Conservation (phyloP, 1,140 invertebrate genomes). For the Macrocentrus cingulum region DNA sequence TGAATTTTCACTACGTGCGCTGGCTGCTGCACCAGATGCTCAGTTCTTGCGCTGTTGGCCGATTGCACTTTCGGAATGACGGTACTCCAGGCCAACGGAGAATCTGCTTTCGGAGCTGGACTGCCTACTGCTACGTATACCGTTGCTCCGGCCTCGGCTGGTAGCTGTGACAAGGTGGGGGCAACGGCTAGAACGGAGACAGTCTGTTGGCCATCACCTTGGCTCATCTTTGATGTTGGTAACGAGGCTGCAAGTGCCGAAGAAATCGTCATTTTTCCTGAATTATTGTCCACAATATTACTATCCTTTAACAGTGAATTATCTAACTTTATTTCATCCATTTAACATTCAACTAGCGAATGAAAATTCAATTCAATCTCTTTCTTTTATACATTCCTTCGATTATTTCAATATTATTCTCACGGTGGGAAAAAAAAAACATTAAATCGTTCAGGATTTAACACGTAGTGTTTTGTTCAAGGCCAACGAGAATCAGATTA, state of each 20-base stretch:
- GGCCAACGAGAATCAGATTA: neutral
- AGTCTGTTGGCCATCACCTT: slow-evolving; percentile 39
- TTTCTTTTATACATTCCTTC: too few species aligned
- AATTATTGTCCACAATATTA: too few species aligned
- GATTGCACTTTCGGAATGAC: slow-evolving; percentile 47
- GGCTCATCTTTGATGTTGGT: slow-evolving; percentile 21
- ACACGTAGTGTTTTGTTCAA: neutral
- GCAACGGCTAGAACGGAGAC: slow-evolving; percentile 48
- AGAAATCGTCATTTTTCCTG: slow-evolving; percentile 49
- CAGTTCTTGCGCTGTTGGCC: slow-evolving; percentile 58
- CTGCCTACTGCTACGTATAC: slow-evolving; percentile 62
- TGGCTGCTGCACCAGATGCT: slow-evolving; percentile 39
- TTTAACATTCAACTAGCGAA: too few species aligned
- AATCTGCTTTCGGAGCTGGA: slow-evolving; percentile 36
- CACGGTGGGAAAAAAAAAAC: too few species aligned
- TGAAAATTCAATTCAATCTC: too few species aligned
- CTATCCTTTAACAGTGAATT: too few species aligned
- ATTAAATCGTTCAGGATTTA: too few species aligned
- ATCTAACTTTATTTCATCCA: too few species aligned
- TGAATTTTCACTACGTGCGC: slow-evolving; percentile 69
- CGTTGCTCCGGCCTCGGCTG: slow-evolving; percentile 58
- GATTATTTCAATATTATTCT: too few species aligned
- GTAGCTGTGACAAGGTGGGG: slow-evolving; percentile 35
- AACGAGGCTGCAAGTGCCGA: slow-evolving; percentile 23
- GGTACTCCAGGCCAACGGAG: slow-evolving; percentile 40